Evolutionary conservation across 2,888 invertebrate genomes (phyloP).

Genomic region (Ceriagrion tenellum): DNA sequence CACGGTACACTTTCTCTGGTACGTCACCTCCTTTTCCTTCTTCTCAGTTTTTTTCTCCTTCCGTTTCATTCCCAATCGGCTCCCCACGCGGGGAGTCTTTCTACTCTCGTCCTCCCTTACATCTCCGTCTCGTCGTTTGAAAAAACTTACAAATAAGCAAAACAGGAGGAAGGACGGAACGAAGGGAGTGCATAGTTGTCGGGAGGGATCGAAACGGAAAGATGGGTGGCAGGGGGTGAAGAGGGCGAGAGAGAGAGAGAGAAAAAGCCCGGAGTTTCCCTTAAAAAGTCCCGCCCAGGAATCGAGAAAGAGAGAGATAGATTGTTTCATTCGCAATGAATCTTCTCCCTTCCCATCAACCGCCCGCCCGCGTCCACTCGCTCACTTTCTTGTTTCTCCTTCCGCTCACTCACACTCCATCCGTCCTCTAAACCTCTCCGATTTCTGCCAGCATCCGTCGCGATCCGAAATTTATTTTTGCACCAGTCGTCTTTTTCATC

Average conservation of each 20-base stretch:
- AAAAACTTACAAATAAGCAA: background rate
- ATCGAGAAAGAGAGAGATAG: background rate
- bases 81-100: background rate
- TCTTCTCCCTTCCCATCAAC: background rate
- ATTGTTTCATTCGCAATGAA: slow-evolving; percentile 14
- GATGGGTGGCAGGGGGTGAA: no score
- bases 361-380: background rate
- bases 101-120: background rate
- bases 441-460: background rate
- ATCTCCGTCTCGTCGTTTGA: background rate
- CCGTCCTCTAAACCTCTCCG: background rate
- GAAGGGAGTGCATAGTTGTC: no score
- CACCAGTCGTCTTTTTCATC: background rate
- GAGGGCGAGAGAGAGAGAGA: background rate
- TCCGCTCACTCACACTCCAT: background rate
- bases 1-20: background rate
- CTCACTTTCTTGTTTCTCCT: background rate
- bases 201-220: background rate
- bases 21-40: background rate
- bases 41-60: background rate
- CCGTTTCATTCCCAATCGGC: background rate
- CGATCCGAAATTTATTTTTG: background rate
- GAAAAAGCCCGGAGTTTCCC: background rate
- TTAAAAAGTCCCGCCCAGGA: background rate
- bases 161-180: background rate